These are phyloP conservation scores for Gopherus evgoodei DNA, from an alignment of 2,113 vertebrate species.

Conservation along the genomic window DNA sequence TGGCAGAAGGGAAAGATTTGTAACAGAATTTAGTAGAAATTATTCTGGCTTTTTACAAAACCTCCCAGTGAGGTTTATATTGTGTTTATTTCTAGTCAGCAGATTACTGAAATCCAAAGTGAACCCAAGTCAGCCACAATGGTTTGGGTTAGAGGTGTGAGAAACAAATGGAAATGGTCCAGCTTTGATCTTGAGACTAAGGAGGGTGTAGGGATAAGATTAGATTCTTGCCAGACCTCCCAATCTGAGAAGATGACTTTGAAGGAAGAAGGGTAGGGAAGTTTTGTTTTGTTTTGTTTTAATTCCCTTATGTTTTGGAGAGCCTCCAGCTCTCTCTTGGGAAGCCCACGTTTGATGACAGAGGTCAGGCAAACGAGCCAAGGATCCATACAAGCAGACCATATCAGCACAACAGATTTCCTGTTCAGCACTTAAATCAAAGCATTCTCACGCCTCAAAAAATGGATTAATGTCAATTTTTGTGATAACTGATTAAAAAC, in stretches of 20 bases:
- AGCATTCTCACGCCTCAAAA: background rate
- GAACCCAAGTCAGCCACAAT: background rate
- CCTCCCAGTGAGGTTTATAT: background rate
- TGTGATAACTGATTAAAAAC: background rate
- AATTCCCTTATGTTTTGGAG: background rate
- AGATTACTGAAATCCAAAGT: background rate
- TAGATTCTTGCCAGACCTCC: constrained; percentile 35
- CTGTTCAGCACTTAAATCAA: constrained; percentile 5
- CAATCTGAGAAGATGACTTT: constrained; percentile 8
- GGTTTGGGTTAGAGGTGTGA: background rate
- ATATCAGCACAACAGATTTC: background rate
- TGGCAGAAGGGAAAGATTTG: background rate
- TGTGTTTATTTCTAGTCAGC: background rate
- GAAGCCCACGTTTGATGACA: background rate
- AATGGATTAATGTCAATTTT: background rate
- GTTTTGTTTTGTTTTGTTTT: constrained; percentile 38
- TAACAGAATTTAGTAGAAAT: background rate
- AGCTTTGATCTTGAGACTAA: background rate
- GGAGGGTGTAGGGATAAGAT: background rate
- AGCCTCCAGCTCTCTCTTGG: background rate
- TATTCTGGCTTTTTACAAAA: background rate
- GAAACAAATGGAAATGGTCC: background rate
- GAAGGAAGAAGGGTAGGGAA: background rate
- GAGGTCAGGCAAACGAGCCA: background rate
- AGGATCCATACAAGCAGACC: constrained; percentile 16